A percentile compares a stretch with the other conserved stretches of the same genome.
Conservation (phyloP, 1,140 invertebrate species). For the Choristoneura fumiferana region DNA sequence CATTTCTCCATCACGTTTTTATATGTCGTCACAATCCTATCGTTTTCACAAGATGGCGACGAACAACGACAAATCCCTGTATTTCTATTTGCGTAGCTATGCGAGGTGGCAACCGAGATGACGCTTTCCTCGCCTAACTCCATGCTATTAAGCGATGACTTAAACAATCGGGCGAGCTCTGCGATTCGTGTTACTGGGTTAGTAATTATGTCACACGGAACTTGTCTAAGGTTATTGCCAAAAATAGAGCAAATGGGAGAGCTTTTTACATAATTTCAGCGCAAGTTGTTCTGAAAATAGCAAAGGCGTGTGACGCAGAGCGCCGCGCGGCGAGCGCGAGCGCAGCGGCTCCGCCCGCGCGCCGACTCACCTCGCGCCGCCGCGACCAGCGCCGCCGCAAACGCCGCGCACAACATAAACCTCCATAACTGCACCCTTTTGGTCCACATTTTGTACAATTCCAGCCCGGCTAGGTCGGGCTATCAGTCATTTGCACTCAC, state of each 20-base stretch:
- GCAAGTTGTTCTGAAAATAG: constrained; percentile 73
- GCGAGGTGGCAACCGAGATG: constrained; percentile 29
- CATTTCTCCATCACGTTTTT: constrained; percentile 62
- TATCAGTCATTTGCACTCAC: constrained; percentile 73
- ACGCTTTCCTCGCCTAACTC: constrained; percentile 27
- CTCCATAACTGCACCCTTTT: constrained; percentile 74
- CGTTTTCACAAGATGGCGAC: constrained; percentile 78
- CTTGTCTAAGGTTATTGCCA: constrained; percentile 65
- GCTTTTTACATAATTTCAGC: constrained; percentile 78
- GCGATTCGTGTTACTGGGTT: constrained; percentile 32
- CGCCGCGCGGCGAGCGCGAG: constrained; percentile 38
- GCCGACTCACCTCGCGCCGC: constrained; percentile 65
- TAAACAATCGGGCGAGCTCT: constrained; percentile 10
- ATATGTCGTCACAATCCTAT: constrained; percentile 73
- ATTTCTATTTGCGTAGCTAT: constrained; percentile 77
- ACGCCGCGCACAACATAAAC: constrained; percentile 72
- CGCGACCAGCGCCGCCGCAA: constrained; percentile 63
- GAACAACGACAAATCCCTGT: constrained; percentile 71
- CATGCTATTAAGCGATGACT: constrained; percentile 30
- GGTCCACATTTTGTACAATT: constrained; percentile 72
- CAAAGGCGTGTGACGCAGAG: constrained; percentile 58
- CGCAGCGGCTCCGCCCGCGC: constrained; percentile 27
- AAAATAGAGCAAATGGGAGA: constrained; percentile 69
- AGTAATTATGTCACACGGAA: constrained; percentile 52
- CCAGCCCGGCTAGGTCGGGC: constrained; percentile 57